Conservation (phyloP, 1,140 invertebrate species). For the Drosophila kurseongensis region DNA sequence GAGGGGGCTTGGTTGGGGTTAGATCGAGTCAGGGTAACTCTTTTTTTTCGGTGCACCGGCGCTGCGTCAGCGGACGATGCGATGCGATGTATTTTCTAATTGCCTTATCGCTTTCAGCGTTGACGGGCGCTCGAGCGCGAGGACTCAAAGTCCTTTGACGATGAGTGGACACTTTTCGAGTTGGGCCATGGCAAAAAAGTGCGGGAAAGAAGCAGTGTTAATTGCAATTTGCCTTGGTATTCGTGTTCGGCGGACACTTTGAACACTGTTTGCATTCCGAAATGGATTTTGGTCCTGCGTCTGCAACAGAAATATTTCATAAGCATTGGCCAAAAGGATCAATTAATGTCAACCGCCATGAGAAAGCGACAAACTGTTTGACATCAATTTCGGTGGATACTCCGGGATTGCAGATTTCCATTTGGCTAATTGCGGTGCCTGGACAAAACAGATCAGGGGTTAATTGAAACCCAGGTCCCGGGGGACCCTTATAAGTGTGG, state of each 20-base stretch:
- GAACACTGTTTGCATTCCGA: constrained; percentile 64
- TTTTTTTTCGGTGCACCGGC: constrained; percentile 46
- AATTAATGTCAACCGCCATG: constrained; percentile 51
- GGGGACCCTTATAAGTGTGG: constrained; percentile 26
- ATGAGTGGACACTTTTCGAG: constrained; percentile 71
- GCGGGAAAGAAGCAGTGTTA: constrained; percentile 48
- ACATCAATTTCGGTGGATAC: constrained; percentile 38
- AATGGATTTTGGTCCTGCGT: constrained; percentile 64
- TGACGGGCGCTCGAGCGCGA: constrained; percentile 60
- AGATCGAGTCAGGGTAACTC: constrained; percentile 16
- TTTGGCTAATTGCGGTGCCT: constrained; percentile 34
- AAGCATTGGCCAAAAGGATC: constrained; percentile 67
- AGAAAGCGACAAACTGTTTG: constrained; percentile 40
- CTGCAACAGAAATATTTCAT: constrained; percentile 69
- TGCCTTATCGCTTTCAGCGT: constrained; percentile 79
- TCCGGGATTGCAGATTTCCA: constrained; percentile 18
- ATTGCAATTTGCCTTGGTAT: constrained; percentile 69
- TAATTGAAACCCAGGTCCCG: constrained; percentile 42
- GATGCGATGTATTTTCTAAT: constrained; percentile 66
- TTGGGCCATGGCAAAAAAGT: constrained; percentile 19
- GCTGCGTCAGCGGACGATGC: constrained; percentile 38
- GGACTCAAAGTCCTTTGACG: constrained; percentile 76
- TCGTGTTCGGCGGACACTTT: constrained; percentile 47
- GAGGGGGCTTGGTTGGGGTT: background rate
- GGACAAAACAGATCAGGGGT: constrained; percentile 12